phyloP scores from a whole-genome alignment of 1,140 invertebrate species.

The Neuroterus valhalla region DNA sequence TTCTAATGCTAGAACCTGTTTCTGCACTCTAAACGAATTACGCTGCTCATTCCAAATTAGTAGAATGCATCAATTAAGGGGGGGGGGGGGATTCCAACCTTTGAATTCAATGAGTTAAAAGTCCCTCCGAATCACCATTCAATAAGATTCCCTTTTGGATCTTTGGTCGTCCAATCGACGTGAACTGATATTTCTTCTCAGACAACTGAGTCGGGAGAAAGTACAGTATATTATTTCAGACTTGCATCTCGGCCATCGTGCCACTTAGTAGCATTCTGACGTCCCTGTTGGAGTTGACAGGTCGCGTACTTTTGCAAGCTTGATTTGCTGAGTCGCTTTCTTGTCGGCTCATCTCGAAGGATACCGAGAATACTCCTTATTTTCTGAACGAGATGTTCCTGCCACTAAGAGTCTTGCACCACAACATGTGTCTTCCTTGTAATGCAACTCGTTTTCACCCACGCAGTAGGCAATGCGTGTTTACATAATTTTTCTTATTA shows the following conservation, averaged over 20 bases:
- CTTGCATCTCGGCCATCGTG: slow-evolving; percentile 70
- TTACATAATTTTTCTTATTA: slow-evolving; percentile 67
- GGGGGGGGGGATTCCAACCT: too few species aligned
- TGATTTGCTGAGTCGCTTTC: slow-evolving; percentile 37
- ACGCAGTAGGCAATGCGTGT: slow-evolving; percentile 53
- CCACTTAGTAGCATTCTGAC: slow-evolving; percentile 62
- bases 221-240: slow-evolving; percentile 68
- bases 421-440: slow-evolving; percentile 38
- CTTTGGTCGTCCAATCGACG: neutral
- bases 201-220: slow-evolving; percentile 58
- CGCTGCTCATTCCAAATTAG: too few species aligned
- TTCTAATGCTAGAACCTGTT: too few species aligned
- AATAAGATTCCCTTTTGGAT: neutral
- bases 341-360: slow-evolving; percentile 20
- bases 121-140: neutral
- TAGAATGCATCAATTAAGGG: too few species aligned
- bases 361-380: neutral
- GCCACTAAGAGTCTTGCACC: slow-evolving; percentile 38
- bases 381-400: slow-evolving; percentile 30
- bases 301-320: slow-evolving; percentile 26
- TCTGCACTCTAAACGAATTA: too few species aligned
- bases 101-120: neutral
- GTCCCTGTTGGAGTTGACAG: slow-evolving; percentile 50
- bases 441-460: slow-evolving; percentile 45
- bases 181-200: neutral